Percentiles rank a stretch among this genome's conserved stretches.
phyloP scores from a whole-genome alignment of 2,888 invertebrate species.

The Steinernema scapterisci region DNA sequence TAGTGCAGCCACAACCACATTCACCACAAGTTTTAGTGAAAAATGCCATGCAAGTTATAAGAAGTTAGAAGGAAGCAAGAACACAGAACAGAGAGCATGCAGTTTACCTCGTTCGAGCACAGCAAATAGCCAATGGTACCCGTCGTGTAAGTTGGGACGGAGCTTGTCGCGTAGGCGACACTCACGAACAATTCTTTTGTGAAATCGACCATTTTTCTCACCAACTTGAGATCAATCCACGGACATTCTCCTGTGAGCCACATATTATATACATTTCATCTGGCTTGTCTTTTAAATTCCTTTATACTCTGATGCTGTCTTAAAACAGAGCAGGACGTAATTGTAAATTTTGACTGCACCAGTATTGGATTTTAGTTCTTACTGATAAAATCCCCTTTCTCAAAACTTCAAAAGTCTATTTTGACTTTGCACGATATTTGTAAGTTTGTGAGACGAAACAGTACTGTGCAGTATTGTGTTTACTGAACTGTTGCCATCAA shows the following conservation, averaged over 20 bases:
- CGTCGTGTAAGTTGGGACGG: slow-evolving; percentile 44
- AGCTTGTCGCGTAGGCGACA: slow-evolving; percentile 41
- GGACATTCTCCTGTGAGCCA: slow-evolving; percentile 39
- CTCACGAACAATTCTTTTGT: slow-evolving; percentile 34
- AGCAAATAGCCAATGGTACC: slow-evolving; percentile 43
- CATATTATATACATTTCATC: no score
- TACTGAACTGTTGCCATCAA: no score
- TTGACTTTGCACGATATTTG: no score
- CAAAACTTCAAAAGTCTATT: no score
- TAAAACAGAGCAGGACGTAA: no score
- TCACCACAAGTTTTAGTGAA: not conserved
- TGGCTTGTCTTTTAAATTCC: no score
- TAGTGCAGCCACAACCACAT: not conserved
- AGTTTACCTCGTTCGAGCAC: slow-evolving; percentile 32
- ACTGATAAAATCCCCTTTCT: no score
- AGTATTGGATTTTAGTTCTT: no score
- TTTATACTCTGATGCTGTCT: no score
- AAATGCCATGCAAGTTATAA: not conserved
- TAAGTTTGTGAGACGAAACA: no score
- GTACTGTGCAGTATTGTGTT: no score
- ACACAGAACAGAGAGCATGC: not conserved
- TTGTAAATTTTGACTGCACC: no score
- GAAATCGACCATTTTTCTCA: slow-evolving; percentile 24
- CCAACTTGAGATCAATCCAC: slow-evolving; percentile 40
- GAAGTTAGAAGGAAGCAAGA: not conserved